Evolutionary conservation across 2,888 invertebrate species (phyloP).

Genomic region (Acleris emargana): DNA sequence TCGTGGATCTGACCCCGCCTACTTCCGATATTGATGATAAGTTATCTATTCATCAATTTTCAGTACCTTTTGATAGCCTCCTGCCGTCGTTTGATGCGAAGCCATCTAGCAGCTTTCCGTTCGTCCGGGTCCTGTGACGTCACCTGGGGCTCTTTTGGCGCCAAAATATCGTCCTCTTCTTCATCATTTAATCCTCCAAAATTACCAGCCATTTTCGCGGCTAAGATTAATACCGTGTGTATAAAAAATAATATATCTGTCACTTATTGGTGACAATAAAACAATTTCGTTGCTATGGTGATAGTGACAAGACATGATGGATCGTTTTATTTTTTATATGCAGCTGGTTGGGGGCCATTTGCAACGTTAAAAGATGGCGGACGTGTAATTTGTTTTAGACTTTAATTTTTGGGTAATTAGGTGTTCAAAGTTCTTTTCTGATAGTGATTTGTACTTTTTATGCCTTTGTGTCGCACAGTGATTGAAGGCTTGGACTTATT

Average conservation of each 20-base stretch:
- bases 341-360: no score
- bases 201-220: conserved; percentile 52
- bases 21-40: no score
- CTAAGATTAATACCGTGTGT: not conserved
- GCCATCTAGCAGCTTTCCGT: conserved; percentile 87
- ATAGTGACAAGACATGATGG: not conserved
- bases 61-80: conserved; percentile 83
- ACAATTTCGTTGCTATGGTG: conserved; percentile 21
- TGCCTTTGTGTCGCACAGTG: no score
- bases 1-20: no score
- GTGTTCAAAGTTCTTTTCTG: no score
- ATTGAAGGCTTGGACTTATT: no score
- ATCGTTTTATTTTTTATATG: no score
- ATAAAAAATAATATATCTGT: conserved; percentile 5
- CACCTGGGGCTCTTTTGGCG: conserved; percentile 83
- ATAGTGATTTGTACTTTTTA: no score
- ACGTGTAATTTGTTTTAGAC: no score
- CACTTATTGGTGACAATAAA: conserved; percentile 4
- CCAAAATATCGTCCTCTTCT: conserved; percentile 75
- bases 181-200: conserved; percentile 61
- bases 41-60: not conserved
- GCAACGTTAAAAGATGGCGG: no score
- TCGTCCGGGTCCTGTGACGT: conserved; percentile 86
- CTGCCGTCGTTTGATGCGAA: conserved; percentile 86
- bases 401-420: no score